Evolutionary conservation across 2,797 vertebrate genomes (phyloP).

Genomic region (Helicolenus hilgendorfi): DNA sequence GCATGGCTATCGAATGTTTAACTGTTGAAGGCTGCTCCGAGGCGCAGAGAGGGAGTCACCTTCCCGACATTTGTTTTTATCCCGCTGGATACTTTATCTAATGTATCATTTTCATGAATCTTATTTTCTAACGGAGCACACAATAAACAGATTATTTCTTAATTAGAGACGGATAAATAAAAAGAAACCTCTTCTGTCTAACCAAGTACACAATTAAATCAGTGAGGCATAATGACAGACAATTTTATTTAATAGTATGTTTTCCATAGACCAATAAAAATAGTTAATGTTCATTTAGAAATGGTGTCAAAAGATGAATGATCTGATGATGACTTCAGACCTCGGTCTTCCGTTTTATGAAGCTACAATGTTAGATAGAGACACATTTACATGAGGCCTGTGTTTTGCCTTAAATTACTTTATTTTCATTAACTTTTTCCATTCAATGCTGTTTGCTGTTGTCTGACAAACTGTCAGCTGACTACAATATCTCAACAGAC

Average conservation of each 20-base stretch:
- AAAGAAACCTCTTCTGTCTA: too few species aligned
- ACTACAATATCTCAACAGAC: not conserved
- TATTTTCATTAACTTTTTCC: not conserved
- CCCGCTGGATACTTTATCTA: not conserved
- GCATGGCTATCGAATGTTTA: slow-evolving; percentile 21
- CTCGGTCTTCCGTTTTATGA: too few species aligned
- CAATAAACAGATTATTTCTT: not conserved
- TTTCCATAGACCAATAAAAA: too few species aligned
- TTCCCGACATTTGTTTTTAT: not conserved
- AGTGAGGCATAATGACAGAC: not conserved
- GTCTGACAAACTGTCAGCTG: too few species aligned
- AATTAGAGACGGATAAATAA: not conserved
- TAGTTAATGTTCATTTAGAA: not conserved
- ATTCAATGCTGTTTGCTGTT: not conserved
- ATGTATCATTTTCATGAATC: not conserved
- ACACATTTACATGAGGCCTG: not conserved
- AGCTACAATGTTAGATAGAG: not conserved
- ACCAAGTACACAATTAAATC: not conserved
- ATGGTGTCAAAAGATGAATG: not conserved
- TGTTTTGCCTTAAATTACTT: not conserved
- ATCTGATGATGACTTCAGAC: too few species aligned
- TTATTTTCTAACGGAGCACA: not conserved
- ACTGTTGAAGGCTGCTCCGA: not conserved
- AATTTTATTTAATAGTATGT: not conserved
- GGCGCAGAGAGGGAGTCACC: not conserved